A percentile compares a stretch with the other conserved stretches of the same genome.
Evolutionary conservation across 2,797 vertebrate species (phyloP).

Genomic region (Acrocephalus scirpaceus): DNA sequence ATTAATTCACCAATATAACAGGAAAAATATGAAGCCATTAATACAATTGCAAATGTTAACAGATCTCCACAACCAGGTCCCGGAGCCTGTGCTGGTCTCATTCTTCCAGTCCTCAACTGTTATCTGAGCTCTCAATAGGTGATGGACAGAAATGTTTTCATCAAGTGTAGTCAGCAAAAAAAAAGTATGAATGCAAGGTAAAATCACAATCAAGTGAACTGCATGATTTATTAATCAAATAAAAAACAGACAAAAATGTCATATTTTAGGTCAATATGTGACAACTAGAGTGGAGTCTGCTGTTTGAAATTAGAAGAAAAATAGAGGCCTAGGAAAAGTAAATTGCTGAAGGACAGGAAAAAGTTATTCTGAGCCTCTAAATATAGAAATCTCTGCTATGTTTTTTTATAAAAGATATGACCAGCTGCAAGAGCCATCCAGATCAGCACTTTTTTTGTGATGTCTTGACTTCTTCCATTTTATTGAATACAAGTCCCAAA

Average conservation of each 20-base stretch:
- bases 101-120: neutral
- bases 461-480: conserved; percentile 26
- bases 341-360: neutral
- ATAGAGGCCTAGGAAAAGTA: neutral
- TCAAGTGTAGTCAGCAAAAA: neutral
- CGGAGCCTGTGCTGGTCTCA: neutral
- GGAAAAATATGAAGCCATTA: neutral
- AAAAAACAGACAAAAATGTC: neutral
- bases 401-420: neutral
- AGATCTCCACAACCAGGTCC: neutral
- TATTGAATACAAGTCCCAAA: neutral
- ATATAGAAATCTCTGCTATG: neutral
- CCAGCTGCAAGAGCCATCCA: neutral
- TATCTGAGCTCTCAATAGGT: neutral
- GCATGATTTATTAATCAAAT: neutral
- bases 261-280: neutral
- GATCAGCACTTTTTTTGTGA: conserved; percentile 39
- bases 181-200: neutral
- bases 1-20: neutral
- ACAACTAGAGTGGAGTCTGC: neutral
- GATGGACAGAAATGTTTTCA: neutral
- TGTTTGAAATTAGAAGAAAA: neutral
- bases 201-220: neutral
- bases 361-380: neutral
- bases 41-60: neutral